Percentiles rank a stretch among this genome's conserved stretches.
These are phyloP conservation scores for Cydia amplana DNA, from an alignment of 1,140 invertebrate species.

Conservation along the genomic window DNA sequence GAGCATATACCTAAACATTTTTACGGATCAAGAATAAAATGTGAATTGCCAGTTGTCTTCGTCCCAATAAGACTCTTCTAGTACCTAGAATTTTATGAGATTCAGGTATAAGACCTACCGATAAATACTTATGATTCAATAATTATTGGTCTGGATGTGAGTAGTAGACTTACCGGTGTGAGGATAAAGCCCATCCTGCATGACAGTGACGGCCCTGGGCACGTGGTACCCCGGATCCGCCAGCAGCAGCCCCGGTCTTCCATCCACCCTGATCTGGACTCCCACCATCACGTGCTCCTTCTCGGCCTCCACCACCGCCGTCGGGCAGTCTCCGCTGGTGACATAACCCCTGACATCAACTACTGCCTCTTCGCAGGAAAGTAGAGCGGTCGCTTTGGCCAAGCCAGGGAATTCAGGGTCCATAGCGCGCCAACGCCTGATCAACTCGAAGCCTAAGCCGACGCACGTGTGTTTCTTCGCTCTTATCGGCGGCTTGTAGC, in stretches of 20 bases:
- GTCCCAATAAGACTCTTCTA: too few relatives aligned
- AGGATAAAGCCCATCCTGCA: slow-evolving; percentile 90
- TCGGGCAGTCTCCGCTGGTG: slow-evolving; percentile 77
- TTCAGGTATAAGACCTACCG: neutral
- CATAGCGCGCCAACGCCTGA: slow-evolving; percentile 76
- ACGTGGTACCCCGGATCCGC: slow-evolving; percentile 96
- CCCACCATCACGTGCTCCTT: slow-evolving; percentile 95
- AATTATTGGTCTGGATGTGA: neutral
- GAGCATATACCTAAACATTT: too few relatives aligned
- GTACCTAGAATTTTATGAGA: too few relatives aligned
- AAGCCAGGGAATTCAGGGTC: slow-evolving; percentile 83
- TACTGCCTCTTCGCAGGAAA: slow-evolving; percentile 93
- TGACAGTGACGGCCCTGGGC: slow-evolving; percentile 90
- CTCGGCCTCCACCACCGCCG: slow-evolving; percentile 83
- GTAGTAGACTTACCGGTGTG: slow-evolving; percentile 84
- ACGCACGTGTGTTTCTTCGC: slow-evolving; percentile 92
- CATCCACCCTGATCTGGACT: slow-evolving; percentile 86
- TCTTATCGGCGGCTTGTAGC: slow-evolving; percentile 88
- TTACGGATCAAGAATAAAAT: too few relatives aligned
- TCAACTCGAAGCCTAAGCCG: slow-evolving; percentile 89
- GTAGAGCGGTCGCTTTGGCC: slow-evolving; percentile 84
- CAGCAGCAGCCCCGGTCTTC: slow-evolving; percentile 87
- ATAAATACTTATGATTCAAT: neutral
- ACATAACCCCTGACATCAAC: slow-evolving; percentile 85
- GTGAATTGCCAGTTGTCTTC: too few relatives aligned